Evolutionary conservation across 2,888 invertebrate genomes (phyloP).

Genomic region (Corbicula japonica): DNA sequence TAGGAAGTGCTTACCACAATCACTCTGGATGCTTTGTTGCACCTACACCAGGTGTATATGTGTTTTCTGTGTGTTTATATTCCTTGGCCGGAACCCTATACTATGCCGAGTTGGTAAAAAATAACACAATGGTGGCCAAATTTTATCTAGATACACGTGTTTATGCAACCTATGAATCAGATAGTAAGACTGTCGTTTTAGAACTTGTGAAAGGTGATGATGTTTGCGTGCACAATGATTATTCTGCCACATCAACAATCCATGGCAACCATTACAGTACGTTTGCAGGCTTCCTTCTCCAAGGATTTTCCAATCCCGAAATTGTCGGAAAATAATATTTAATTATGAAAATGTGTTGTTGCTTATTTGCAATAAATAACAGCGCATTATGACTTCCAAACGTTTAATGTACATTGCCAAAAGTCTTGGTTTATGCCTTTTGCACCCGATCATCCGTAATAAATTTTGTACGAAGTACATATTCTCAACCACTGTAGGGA

Average conservation of each 20-base stretch:
- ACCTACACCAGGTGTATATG: constrained; percentile 3
- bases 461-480: too few species aligned
- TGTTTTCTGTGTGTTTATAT: background rate
- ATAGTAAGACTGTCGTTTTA: constrained; percentile 8
- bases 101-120: background rate
- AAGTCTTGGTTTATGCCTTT: too few species aligned
- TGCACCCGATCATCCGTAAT: too few species aligned
- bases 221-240: background rate
- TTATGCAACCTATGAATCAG: background rate
- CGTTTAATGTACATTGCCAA: too few species aligned
- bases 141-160: background rate
- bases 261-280: constrained; percentile 2
- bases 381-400: too few species aligned
- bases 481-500: too few species aligned
- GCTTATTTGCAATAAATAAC: too few species aligned
- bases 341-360: too few species aligned
- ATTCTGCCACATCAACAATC: background rate
- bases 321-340: too few species aligned
- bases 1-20: constrained; percentile 17
- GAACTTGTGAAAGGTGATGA: constrained; percentile 10
- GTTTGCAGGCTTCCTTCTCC: constrained; percentile 10
- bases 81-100: background rate
- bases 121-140: background rate
- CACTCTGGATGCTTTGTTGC: constrained; percentile 11
- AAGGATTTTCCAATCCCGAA: too few species aligned